phyloP scores from a whole-genome alignment of 1,140 invertebrate species.

The Mercenaria mercenaria region DNA sequence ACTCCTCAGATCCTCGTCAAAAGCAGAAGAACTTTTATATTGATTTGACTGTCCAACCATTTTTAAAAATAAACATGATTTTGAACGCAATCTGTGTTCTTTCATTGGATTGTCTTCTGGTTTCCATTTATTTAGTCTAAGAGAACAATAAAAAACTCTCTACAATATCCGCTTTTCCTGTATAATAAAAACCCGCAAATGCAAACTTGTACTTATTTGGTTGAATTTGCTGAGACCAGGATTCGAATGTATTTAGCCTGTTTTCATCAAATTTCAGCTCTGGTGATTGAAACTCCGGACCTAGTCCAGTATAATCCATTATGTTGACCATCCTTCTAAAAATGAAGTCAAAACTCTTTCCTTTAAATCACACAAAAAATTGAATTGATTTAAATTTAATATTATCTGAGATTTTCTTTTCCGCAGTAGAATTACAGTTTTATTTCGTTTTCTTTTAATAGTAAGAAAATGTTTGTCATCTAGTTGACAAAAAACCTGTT shows the following conservation, averaged over 20 bases:
- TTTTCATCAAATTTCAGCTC: conserved; percentile 40
- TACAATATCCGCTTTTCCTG: conserved; percentile 23
- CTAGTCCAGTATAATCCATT: conserved; percentile 28
- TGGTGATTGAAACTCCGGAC: conserved; percentile 17
- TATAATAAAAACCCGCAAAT: conserved; percentile 55
- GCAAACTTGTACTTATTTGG: conserved; percentile 9
- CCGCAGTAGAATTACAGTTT: not conserved
- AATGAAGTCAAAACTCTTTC: conserved; percentile 51
- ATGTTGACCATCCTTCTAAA: conserved; percentile 30
- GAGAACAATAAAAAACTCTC: conserved; percentile 4
- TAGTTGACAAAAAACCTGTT: conserved; percentile 14
- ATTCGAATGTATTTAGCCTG: conserved; percentile 26
- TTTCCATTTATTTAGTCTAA: conserved; percentile 44
- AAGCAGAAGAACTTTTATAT: not conserved
- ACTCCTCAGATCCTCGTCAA: conserved; percentile 2
- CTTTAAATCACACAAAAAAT: conserved; percentile 56
- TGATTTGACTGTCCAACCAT: conserved; percentile 47
- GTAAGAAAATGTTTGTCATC: not conserved
- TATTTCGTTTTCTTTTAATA: conserved; percentile 20
- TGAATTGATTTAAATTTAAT: conserved; percentile 2
- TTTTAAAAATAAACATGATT: conserved; percentile 30
- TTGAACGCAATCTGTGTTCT: conserved; percentile 3
- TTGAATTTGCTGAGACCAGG: conserved; percentile 34
- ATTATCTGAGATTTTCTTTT: not conserved
- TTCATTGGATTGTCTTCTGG: conserved; percentile 6